Conservation (phyloP, 2,797 vertebrate genomes). For the Antrozous pallidus region DNA sequence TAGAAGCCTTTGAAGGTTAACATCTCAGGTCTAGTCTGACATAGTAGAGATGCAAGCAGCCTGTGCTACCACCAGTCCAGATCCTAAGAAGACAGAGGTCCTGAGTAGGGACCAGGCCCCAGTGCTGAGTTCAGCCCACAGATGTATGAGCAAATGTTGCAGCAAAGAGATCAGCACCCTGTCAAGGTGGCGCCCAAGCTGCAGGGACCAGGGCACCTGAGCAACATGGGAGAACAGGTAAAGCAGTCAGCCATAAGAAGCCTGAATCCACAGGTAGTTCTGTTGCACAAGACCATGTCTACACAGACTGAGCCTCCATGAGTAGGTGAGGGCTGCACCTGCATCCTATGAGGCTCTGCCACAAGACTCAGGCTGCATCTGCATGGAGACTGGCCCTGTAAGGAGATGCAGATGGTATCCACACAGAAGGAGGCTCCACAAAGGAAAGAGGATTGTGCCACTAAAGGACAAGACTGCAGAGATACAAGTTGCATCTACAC, state of each 20-base stretch:
- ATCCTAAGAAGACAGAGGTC: neutral
- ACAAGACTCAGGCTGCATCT: neutral
- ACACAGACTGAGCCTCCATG: neutral
- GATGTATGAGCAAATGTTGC: neutral
- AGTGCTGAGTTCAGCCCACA: neutral
- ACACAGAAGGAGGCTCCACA: neutral
- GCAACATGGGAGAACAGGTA: neutral
- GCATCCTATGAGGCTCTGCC: neutral
- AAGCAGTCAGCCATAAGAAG: neutral
- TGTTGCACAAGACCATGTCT: neutral
- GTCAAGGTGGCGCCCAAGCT: neutral
- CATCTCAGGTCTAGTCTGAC: neutral
- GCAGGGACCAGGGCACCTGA: neutral
- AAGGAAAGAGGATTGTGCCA: neutral
- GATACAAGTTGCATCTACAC: neutral
- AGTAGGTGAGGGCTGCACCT: neutral
- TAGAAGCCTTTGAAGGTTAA: neutral
- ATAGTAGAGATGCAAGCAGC: constrained; percentile 51
- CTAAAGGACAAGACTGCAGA: neutral
- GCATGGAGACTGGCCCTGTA: neutral
- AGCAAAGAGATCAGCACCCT: neutral
- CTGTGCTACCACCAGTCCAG: too few relatives aligned
- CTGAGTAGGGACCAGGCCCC: neutral
- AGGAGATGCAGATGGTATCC: neutral
- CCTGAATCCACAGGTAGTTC: neutral